Base-by-base conservation (phyloP, 2,888 invertebrate species). In the Acrobasis suavella region DNA sequence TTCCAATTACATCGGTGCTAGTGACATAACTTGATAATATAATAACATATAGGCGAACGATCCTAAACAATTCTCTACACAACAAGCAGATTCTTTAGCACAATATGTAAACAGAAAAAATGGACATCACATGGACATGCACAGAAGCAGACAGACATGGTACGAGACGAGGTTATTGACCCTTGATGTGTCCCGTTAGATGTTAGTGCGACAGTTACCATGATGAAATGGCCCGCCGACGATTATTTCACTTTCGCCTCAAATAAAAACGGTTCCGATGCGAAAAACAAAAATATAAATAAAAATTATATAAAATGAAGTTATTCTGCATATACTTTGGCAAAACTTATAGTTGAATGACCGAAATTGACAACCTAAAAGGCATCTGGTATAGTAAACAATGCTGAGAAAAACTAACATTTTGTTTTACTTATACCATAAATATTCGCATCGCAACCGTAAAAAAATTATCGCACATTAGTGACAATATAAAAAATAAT, bases 131-230 rank as follows among this genome's bases (percentile, higher is more conserved):
- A 79, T 63, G 81, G 75, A 78, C 87, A 87, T 85, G 85, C 89
- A 85, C 78, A 85, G 83, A 87, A 87, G 86, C 89, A 83, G 82
- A 87, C 88, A 76, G 61, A 69, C 65, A 46, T 64, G 71, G 71
- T 64, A 78, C 77, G 75, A 70, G 73, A 78, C 77, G 67, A 70
- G 70, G 72, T 75, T 75, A 76, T 72, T 67, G 67, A 74, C 76
- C 78, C 80, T 73, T 72, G 75, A 70, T 69, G 70, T 65, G 74
- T 74, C 81, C 82, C 82, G 68, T 77, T 75, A 78, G 77, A 64
- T 70, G 80, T 86, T 85, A 84, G 78, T 85, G 66, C 68, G 69
- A 73, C 68, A 67, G 67, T 69, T 55, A 71, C 66, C 68, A 66
- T 66, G 67, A 46, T 62, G 60, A 50, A 58, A 58, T 58, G 62